These are phyloP conservation scores for Procavia capensis DNA, from an alignment of 2,113 vertebrate genomes.

Conservation along the genomic window DNA sequence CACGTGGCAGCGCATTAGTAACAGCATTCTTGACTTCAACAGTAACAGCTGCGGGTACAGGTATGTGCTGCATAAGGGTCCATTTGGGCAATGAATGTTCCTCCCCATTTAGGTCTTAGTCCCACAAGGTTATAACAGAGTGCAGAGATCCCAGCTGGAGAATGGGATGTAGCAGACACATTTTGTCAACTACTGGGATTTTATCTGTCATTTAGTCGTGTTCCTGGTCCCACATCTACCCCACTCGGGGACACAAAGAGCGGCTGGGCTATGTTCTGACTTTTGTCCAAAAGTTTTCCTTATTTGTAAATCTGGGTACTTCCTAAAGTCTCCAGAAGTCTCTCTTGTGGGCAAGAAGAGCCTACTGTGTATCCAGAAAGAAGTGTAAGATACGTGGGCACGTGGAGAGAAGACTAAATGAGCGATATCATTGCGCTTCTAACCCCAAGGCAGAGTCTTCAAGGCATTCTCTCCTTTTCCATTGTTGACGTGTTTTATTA, in stretches of 20 bases:
- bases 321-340: not conserved
- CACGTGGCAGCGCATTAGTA: not conserved
- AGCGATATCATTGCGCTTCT: not conserved
- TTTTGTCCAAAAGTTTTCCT: not conserved
- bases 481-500: not conserved
- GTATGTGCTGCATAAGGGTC: no score
- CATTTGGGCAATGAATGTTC: no score
- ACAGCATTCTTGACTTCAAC: not conserved
- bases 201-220: no score
- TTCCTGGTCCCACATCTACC: no score
- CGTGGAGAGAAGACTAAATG: not conserved
- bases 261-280: not conserved
- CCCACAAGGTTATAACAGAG: no score
- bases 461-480: not conserved
- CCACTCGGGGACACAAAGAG: not conserved
- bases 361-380: not conserved
- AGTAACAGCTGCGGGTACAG: not conserved
- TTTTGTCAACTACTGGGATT: no score
- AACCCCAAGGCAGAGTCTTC: not conserved
- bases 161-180: no score
- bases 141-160: no score
- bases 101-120: no score
- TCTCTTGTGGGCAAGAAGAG: not conserved
- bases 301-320: not conserved
- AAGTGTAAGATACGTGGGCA: not conserved